Evolutionary conservation across 1,140 invertebrate species (phyloP).

Genomic region (Adoxophyes honmai): DNA sequence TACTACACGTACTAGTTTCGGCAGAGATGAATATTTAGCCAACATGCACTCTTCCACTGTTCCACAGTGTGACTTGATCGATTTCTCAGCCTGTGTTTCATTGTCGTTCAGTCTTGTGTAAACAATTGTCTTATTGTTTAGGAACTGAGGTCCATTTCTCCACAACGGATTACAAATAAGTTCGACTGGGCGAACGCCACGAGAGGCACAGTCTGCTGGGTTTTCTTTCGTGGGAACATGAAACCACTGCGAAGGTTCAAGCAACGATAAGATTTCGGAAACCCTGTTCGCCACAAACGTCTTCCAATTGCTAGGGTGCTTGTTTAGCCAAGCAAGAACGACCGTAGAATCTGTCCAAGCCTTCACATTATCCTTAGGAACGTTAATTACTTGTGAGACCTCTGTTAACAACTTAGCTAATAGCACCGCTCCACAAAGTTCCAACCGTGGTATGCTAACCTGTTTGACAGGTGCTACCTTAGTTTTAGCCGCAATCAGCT

Average conservation of each 20-base stretch:
- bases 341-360: no score
- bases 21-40: not conserved
- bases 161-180: not conserved
- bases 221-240: constrained; percentile 44
- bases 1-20: not conserved
- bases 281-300: no score
- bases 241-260: constrained; percentile 40
- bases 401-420: constrained; percentile 17
- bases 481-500: constrained; percentile 28
- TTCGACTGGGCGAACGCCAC: not conserved
- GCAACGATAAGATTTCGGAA: constrained; percentile 33
- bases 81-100: not conserved
- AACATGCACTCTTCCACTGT: not conserved
- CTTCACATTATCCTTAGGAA: constrained; percentile 25
- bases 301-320: no score
- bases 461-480: constrained; percentile 34
- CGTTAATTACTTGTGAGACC: constrained; percentile 19
- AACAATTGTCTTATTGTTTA: not conserved
- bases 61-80: not conserved
- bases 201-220: not conserved
- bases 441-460: constrained; percentile 31
- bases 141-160: not conserved
- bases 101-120: not conserved
- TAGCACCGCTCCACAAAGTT: constrained; percentile 35
- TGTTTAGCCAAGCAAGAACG: no score